Base-by-base conservation (phyloP, 2,797 vertebrate genomes). In the Danio jaintianensis region DNA sequence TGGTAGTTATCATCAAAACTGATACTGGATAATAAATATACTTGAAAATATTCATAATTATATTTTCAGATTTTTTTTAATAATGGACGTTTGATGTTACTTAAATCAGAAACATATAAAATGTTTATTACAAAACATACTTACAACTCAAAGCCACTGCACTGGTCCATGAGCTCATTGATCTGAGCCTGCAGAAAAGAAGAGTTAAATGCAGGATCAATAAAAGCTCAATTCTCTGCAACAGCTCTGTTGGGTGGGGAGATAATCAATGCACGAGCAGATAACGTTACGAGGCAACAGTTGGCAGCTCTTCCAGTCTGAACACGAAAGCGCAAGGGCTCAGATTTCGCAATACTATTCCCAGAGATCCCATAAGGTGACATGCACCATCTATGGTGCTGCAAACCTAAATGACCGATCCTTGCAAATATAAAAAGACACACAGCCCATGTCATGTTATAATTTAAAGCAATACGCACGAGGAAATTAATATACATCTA, bases 111-210 rank as follows among this genome's bases (percentile, higher is more conserved):
- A 29, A 29, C 29, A 29, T 29, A 29, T 29, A 1, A 29, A 29
- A 29, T 29, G 3, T 29, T 29, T 29, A 29, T 29, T 29, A 29
- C 29, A 29, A 29, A 6, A 2, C 6, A 63, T 12, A 70, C 98
- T 98, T 94, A 99, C 98, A 99, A 96, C 86, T 99, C 97, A 91
- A 98, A 99, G 84, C 97, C 95, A 89, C 94, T 96, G 90, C 97
- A 96, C 89, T 99, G 98, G 87, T 99, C 98, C 97, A 98, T 99
- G 91, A 96, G 94, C 87, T 99, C 97, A 88, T 92, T 95, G 91
- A 97, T 94, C 77, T 97, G 94, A 89, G 92, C 89, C 98, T 99
- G 89, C 79, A 89, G 87, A 70, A 79, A 83, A 67, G 36, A 80
- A 80, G 81, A 56, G 22, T 0, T 45, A 47, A 68, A 76, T 72